Evolutionary conservation across 2,888 invertebrate species (phyloP), one percentile per base, ranked within the genome.

Genomic region (Mystacides longicornis): DNA sequence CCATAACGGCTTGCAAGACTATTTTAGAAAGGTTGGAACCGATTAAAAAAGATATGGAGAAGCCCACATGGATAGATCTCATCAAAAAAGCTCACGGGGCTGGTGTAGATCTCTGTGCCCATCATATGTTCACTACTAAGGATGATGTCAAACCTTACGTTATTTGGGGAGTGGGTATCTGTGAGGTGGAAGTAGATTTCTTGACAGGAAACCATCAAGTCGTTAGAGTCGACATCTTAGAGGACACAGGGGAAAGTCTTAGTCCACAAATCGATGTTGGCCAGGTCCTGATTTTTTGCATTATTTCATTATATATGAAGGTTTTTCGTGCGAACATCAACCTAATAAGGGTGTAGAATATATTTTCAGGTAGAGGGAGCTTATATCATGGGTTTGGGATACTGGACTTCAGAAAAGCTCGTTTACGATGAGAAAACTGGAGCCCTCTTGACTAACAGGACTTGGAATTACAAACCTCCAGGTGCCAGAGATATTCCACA

Each of bases 391-490:
- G 87, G 76, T 55, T 67, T 74, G 1, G 91, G 91, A 1, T 81
- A 85, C 51, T 87, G 83, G 80, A 83, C 86, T 0, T 75, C 76
- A 0, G 89, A 90, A 67, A 77, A 82, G 53, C 65, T 88, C 31
- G 66, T 79, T 4, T 83, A 80, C 65, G 79, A 82, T 55, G 67
- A 72, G 3, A 63, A 66, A 5, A 73, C 79, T 11, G 89, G 88
- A 0, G 70, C 75, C 51, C 70, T 87, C 7, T 70, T 85, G 1
- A 87, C 87, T 1, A 76, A 83, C 64, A 74, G 84, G 21, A 87
- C 89, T 1, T 90, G 89, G 89, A 81, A 75, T 16, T 87, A 87
- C 67, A 84, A 85, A 66, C 80, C 82, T 2, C 86, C 86, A 0
- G 85, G 85, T 0, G 79, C 80, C 0, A 82, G 81, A 62, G 87